Base-by-base conservation (phyloP, 2,797 vertebrate species). In the Clarias fuscus region DNA sequence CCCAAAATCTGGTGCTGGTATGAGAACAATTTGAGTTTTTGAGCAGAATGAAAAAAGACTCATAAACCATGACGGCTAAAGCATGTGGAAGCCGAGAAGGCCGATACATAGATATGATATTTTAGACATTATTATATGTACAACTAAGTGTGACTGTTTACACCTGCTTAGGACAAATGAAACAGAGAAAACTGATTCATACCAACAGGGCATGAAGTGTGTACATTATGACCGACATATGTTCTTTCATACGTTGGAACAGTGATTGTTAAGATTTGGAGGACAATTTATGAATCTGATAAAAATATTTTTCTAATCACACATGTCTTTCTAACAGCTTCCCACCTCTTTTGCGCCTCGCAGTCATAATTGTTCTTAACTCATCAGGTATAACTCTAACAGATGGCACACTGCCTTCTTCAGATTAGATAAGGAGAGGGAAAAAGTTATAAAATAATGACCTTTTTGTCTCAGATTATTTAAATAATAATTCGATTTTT, bases 11-110 rank as follows among this genome's bases (percentile, higher is more conserved):
- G 90, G 91, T 87, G 88, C 86, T 90, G 88, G 84, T 82, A 90
- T 92, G 91, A 89, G 87, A 90, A 84, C 61, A 68, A 93, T 93
- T 90, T 93, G 88, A 89, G 91, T 91, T 84, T 86, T 86, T 86
- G 87, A 88, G 88, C 90, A 91, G 86, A 81, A 86, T 82, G 87
- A 91, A 90, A 82, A 11, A 27, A 91, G 87, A 84, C 2, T 88
- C 10, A 83, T 65, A 83, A 83, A 71, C 7, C 27, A 37, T 14
- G 18, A 61, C 3, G 10, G 20, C 58, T 64, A 43, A 62, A 24
- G 62, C 24, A 20, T 10, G 27, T 15, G 61, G 17, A 10, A 64
- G 6, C 11, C 27, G 0, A 7, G 22, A 48, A 79, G 20, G 37
- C 30, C 24, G 56, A 20, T 59, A 24, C 22, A 43, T 27, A 27